Evolutionary conservation across 2,797 vertebrate species (phyloP), one percentile per base, ranked within the genome.

Genomic region (Takifugu ocellatus): DNA sequence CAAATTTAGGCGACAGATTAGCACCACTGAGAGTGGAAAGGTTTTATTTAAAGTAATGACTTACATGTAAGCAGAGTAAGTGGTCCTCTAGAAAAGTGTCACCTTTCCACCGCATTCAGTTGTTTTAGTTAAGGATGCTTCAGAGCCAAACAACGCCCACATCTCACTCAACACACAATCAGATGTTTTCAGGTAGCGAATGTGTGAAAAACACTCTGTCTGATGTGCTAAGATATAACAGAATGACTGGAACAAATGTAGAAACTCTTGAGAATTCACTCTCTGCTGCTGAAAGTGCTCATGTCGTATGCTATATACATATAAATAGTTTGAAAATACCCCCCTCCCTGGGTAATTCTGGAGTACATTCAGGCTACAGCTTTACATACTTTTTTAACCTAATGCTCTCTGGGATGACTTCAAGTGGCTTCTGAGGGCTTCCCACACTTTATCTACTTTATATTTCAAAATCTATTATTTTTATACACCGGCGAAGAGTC

Each of bases 1-100:
- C 78, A 87, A 70, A 85, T 83, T 78, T 85, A 85, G 77, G 61
- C 49, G 74, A 80, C 60, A 51, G 75, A 84, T 84, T 80, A 76
- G 68, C 55, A 74, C 58, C 52, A 36, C 68, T 63, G 59, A 74
- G 58, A 72, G 66, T 44, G 25, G 25, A 77, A 66, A 72, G 75
- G 77, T 83, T 74, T 65, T 52, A 78, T 36, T 78, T 29, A 33
- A 33, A 80, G 67, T 80, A 75, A 82, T 79, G 79, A 81, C 81
- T 74, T 75, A 78, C 71, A 82, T 77, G 74, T 55, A 43, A 50
- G 51, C 54, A 56, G 49, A 54, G 49, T 64, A 16, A 36, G 25
- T 50, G 62, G 57, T 49, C 25, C 16, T 25, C 50, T 46, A 2
- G 26, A 44, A 53, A 67, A 54, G 54, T n/a, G 2, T 72, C 39